phyloP scores from a whole-genome alignment of 2,888 invertebrate genomes.

The Antheraea assamensis region DNA sequence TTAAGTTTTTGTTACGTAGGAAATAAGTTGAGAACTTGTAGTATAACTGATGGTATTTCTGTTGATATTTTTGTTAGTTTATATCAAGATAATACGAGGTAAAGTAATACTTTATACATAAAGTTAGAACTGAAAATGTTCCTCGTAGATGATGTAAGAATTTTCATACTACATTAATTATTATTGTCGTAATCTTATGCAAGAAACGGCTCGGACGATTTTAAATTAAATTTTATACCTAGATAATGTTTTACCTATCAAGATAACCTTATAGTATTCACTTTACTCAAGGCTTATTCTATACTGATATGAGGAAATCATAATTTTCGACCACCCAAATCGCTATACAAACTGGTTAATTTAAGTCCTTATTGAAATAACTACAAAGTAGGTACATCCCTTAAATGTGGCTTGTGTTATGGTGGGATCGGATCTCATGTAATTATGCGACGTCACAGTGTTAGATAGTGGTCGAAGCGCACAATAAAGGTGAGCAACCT shows the following conservation, averaged over 20 bases:
- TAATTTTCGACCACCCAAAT: constrained; percentile 9
- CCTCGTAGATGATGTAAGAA: background rate
- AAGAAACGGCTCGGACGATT: too few species aligned
- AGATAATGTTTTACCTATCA: too few species aligned
- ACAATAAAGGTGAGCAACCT: constrained; percentile 75
- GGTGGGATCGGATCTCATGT: constrained; percentile 55
- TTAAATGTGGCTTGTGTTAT: constrained; percentile 13
- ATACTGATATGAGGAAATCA: too few species aligned
- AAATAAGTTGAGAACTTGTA: background rate
- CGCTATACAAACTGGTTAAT: constrained; percentile 42
- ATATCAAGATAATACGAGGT: background rate
- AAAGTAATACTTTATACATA: background rate
- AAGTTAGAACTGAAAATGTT: background rate
- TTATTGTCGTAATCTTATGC: too few species aligned
- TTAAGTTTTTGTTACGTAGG: background rate
- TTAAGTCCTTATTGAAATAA: constrained; percentile 25
- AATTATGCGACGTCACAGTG: constrained; percentile 70
- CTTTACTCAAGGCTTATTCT: too few species aligned
- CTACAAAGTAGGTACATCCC: constrained; percentile 9
- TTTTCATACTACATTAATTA: background rate
- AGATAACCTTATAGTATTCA: too few species aligned
- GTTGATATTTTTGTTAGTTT: background rate
- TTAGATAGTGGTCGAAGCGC: constrained; percentile 34
- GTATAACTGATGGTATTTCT: background rate
- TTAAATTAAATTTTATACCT: too few species aligned